phyloP scores from a whole-genome alignment of 2,888 invertebrate species.

The Oegoconia quadripuncta region DNA sequence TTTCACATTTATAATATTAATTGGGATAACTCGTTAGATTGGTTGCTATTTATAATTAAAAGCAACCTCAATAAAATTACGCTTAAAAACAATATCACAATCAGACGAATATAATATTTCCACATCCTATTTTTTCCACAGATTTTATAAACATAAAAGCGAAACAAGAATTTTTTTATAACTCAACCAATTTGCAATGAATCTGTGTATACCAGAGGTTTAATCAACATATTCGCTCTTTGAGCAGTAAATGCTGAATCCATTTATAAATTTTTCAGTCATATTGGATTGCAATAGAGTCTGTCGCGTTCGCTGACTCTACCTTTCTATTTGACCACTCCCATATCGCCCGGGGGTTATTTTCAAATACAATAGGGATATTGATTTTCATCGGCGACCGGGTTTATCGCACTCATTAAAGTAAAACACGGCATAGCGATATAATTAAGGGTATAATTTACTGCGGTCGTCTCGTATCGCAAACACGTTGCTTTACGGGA shows the following conservation, averaged over 20 bases:
- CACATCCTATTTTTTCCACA: too few relatives aligned
- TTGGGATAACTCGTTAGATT: too few relatives aligned
- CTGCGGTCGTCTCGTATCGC: slow-evolving; percentile 49
- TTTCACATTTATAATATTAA: too few relatives aligned
- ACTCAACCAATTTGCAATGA: too few relatives aligned
- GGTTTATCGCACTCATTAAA: slow-evolving; percentile 50
- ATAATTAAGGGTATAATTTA: slow-evolving; percentile 70
- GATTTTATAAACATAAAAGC: too few relatives aligned
- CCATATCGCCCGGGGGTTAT: background rate
- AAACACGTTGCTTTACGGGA: slow-evolving; percentile 65
- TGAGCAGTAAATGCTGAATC: too few relatives aligned
- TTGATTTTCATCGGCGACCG: slow-evolving; percentile 42
- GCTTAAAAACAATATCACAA: background rate
- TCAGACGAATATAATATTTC: background rate
- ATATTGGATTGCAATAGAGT: too few relatives aligned
- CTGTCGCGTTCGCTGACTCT: too few relatives aligned
- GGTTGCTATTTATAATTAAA: background rate
- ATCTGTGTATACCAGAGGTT: too few relatives aligned
- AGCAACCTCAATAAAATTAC: background rate
- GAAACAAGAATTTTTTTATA: too few relatives aligned
- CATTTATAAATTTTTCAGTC: too few relatives aligned
- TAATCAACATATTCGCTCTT: too few relatives aligned
- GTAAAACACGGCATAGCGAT: slow-evolving; percentile 50
- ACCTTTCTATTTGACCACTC: background rate
- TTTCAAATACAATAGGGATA: slow-evolving; percentile 17